Percentiles rank a stretch among this genome's conserved stretches.
Conservation (phyloP, 2,888 invertebrate species). For the Pseudococcus jackbeardsleyi region DNA sequence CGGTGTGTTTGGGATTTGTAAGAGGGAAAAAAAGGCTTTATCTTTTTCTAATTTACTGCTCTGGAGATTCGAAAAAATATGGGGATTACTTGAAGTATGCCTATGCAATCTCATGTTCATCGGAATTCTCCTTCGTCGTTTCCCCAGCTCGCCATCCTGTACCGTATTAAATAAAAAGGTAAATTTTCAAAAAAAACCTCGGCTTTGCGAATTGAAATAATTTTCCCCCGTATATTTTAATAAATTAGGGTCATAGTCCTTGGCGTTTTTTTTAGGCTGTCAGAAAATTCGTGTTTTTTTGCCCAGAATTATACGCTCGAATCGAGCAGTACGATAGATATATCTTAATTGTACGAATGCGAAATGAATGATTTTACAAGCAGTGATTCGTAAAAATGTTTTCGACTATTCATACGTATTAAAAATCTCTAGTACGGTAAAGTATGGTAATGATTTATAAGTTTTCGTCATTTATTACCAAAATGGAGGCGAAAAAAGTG, state of each 20-base stretch:
- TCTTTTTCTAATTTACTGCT: slow-evolving; percentile 28
- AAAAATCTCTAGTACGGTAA: background rate
- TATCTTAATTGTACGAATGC: background rate
- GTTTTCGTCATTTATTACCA: slow-evolving; percentile 14
- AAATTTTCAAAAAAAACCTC: background rate
- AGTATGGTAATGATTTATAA: slow-evolving; percentile 28
- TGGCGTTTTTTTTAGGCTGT: background rate
- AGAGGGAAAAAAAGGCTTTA: background rate
- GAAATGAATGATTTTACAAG: background rate
- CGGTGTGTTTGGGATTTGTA: slow-evolving; percentile 12
- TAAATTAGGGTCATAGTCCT: background rate
- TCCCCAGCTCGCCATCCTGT: background rate
- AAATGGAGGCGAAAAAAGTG: background rate
- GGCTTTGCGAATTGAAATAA: background rate
- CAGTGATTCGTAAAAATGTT: background rate
- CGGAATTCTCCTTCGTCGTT: background rate
- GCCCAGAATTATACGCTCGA: too few species aligned
- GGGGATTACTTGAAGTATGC: background rate
- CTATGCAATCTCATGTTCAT: slow-evolving; percentile 8
- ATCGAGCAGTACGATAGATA: background rate
- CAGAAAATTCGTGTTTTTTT: background rate
- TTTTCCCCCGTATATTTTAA: background rate
- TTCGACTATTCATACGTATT: background rate
- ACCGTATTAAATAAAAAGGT: background rate
- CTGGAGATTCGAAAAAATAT: background rate